Evolutionary conservation across 2,113 vertebrate genomes (phyloP), one percentile per base, ranked within the genome.

Genomic region (Sterna hirundo): DNA sequence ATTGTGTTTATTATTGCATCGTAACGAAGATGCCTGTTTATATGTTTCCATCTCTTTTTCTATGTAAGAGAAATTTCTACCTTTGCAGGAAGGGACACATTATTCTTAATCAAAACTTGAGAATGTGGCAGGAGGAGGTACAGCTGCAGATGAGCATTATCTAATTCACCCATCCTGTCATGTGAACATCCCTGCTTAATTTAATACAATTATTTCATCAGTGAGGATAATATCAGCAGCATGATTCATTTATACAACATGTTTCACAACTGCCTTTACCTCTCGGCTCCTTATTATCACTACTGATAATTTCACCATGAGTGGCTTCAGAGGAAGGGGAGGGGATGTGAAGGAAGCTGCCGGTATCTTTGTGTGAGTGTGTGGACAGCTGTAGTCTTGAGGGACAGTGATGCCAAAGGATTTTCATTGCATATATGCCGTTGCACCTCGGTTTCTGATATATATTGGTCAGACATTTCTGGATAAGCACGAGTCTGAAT

Each of bases 161-260:
- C 93, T 97, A 98, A 97, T 98, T 98, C 96, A 96, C 93, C 96
- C 97, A 98, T 98, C 98, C 98, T 97, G 97, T 97, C 98, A 96
- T 95, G 97, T 98, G 98, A 97, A 96, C 95, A 97, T 79, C 95
- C 80, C 88, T 95, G 91, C 96, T 97, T 97, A 95, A 95, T 96
- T 96, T 98, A 98, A 99, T 98, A 98, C 79, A 97, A 98, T 99
- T 98, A 98, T 98, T 98, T 97, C 98, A 98, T 98, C 98, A 97
- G 98, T 92, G 96, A 97, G 94, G 97, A 97, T 97, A 97, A 98
- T 96, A 98, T 98, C 98, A 96, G 97, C 97, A 96, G 97, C 94
- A 52, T 98, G 96, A 98, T 98, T 98, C 98, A 98, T 97, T 93
- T 95, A 89, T 97, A 87, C 90, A 74, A 47, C 93, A 72, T 96